phyloP scores from a whole-genome alignment of 2,888 invertebrate species.

The Tenthredo livida region DNA sequence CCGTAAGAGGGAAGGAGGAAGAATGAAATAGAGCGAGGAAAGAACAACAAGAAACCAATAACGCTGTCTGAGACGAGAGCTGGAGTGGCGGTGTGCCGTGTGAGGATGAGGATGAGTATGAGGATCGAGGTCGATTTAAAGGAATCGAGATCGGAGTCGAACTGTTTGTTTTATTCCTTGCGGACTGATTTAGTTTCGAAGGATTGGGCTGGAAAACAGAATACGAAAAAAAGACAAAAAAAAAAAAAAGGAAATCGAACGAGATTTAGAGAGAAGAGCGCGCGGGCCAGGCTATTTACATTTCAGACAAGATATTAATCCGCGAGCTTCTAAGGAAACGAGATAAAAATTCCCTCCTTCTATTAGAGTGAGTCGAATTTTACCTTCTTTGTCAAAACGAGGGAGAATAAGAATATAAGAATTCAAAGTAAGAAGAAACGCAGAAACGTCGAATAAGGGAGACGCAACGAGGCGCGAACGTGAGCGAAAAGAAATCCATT shows the following conservation, averaged over 20 bases:
- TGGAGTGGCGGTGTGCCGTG: background rate
- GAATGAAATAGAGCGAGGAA: slow-evolving; percentile 17
- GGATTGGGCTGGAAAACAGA: background rate
- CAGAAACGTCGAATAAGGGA: background rate
- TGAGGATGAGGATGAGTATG: background rate
- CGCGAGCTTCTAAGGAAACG: slow-evolving; percentile 12
- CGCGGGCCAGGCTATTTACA: background rate
- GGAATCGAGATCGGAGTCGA: slow-evolving; percentile 5
- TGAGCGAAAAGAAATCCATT: slow-evolving; percentile 34
- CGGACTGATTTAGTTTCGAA: background rate
- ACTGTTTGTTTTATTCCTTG: background rate
- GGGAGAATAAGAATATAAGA: background rate
- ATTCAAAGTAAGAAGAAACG: background rate
- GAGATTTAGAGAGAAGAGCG: background rate
- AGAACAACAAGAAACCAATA: slow-evolving; percentile 38
- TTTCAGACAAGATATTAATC: slow-evolving; percentile 31
- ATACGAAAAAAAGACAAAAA: background rate
- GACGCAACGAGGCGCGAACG: slow-evolving; percentile 24
- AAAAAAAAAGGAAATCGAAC: background rate
- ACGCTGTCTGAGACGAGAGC: background rate
- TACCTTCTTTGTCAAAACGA: background rate
- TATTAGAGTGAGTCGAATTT: slow-evolving; percentile 6
- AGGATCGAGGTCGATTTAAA: slow-evolving; percentile 10
- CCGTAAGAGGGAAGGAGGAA: background rate
- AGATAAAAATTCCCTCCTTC: background rate